phyloP scores from a whole-genome alignment of 2,797 vertebrate genomes.

The Menidia menidia region DNA sequence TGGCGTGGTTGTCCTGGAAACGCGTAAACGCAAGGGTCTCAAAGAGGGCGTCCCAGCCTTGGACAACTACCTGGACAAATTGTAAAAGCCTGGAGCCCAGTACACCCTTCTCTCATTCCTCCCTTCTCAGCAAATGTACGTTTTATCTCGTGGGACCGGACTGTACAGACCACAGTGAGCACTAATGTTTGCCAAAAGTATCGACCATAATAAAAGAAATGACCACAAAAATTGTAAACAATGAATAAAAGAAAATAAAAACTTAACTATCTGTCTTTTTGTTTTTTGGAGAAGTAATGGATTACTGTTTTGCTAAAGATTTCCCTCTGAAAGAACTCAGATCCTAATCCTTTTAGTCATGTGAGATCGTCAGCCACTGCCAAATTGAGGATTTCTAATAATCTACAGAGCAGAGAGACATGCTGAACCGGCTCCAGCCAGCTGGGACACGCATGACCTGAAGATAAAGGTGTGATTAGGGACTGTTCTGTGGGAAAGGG shows the following conservation, averaged over 20 bases:
- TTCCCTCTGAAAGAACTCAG: too few relatives aligned
- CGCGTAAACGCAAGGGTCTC: conserved; percentile 93
- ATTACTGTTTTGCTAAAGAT: not conserved
- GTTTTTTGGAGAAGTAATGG: not conserved
- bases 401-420: too few relatives aligned
- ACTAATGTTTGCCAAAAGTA: conserved; percentile 80
- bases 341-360: too few relatives aligned
- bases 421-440: too few relatives aligned
- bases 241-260: conserved; percentile 82
- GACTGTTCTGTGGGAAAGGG: too few relatives aligned
- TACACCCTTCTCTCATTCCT: conserved; percentile 56
- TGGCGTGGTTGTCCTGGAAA: conserved; percentile 84
- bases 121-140: conserved; percentile 41
- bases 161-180: conserved; percentile 80
- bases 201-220: conserved; percentile 66
- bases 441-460: too few relatives aligned
- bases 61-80: conserved; percentile 96
- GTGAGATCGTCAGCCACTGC: too few relatives aligned
- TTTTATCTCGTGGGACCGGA: conserved; percentile 69
- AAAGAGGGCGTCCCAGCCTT: conserved; percentile 92
- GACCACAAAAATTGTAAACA: conserved; percentile 80
- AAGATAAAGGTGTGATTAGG: too few relatives aligned
- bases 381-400: too few relatives aligned
- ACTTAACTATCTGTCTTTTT: conserved; percentile 18
- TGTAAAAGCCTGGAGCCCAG: conserved; percentile 85